phyloP scores from a whole-genome alignment of 2,888 invertebrate species.

The Ophion costatus region DNA sequence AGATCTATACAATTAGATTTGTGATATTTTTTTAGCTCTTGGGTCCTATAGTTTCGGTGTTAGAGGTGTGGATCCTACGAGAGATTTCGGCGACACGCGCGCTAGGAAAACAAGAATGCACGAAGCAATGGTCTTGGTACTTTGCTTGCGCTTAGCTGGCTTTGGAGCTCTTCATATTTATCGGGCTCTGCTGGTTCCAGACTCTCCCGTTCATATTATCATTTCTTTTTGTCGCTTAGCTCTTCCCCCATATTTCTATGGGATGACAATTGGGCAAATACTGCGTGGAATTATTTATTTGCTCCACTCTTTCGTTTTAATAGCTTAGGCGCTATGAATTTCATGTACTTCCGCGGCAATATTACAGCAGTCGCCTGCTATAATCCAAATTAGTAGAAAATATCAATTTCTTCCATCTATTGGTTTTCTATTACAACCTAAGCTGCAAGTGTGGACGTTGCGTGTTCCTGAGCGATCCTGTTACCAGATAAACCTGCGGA shows the following conservation, averaged over 20 bases:
- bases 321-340: too few relatives aligned
- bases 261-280: neutral
- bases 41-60: slow-evolving; percentile 35
- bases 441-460: slow-evolving; percentile 40
- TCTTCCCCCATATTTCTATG: too few relatives aligned
- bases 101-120: slow-evolving; percentile 72
- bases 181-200: slow-evolving; percentile 6
- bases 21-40: slow-evolving; percentile 74
- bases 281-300: too few relatives aligned
- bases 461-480: slow-evolving; percentile 61
- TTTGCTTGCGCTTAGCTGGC: slow-evolving; percentile 16
- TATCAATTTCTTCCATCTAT: neutral
- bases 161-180: slow-evolving; percentile 7
- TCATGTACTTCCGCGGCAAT: too few relatives aligned
- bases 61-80: slow-evolving; percentile 16
- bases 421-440: slow-evolving; percentile 2
- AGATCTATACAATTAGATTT: slow-evolving; percentile 82
- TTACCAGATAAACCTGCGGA: slow-evolving; percentile 70
- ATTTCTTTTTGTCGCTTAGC: neutral
- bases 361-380: too few relatives aligned
- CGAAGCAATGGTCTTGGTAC: slow-evolving; percentile 20
- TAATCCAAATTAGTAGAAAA: neutral
- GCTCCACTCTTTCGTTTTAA: too few relatives aligned
- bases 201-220: neutral
- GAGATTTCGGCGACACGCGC: slow-evolving; percentile 77